These are phyloP conservation scores for Drosophila kambysellisi DNA, from an alignment of 2,888 invertebrate species.

Conservation along the genomic window DNA sequence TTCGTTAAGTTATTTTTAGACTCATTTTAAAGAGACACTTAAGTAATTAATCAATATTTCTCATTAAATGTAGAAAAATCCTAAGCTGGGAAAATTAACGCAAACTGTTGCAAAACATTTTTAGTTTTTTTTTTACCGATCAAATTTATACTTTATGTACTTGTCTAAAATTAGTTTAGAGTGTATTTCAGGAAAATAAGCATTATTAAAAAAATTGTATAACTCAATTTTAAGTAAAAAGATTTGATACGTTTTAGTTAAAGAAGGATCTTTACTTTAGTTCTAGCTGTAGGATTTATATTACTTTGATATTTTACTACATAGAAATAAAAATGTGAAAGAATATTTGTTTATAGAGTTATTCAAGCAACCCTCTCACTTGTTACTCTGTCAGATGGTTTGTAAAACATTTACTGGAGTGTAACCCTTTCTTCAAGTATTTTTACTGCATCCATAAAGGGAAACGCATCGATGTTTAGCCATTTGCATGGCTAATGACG, in stretches of 20 bases:
- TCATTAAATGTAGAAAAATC: no score
- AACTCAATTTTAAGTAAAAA: neutral
- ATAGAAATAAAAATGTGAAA: neutral
- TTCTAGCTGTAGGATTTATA: neutral
- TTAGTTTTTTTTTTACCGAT: no score
- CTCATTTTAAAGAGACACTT: no score
- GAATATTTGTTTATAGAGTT: neutral
- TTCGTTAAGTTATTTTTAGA: no score
- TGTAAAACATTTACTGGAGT: neutral
- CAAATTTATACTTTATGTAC: no score
- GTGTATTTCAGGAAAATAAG: neutral
- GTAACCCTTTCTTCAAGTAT: conserved; percentile 33
- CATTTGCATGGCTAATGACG: conserved; percentile 51
- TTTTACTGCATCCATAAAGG: conserved; percentile 40
- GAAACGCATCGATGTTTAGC: conserved; percentile 29
- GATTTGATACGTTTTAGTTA: neutral
- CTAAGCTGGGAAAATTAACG: no score
- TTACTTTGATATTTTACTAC: neutral
- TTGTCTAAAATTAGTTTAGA: neutral
- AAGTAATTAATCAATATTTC: no score
- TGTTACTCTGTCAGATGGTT: neutral
- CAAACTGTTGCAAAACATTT: no score
- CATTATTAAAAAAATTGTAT: neutral
- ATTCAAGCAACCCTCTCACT: neutral
- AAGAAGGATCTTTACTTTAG: neutral